Evolutionary conservation across 2,888 invertebrate species (phyloP), one percentile per base, ranked within the genome.

Genomic region (Pinctada fucata): DNA sequence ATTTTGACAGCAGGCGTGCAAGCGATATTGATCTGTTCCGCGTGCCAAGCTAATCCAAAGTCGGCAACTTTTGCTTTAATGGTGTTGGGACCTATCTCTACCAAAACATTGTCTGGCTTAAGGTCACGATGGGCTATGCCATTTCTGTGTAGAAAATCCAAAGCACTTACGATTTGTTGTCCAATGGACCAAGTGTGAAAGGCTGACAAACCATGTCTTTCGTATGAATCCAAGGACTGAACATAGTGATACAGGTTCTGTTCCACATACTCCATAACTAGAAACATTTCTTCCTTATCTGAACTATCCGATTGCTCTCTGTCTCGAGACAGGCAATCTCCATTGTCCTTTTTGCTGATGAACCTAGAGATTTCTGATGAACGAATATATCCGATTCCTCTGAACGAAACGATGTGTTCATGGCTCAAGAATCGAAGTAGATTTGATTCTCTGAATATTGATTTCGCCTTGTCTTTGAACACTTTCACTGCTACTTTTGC

Each of bases 101-200:
- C 72, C 3, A 80, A 63, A 5, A 80, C 76, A 58, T 80, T 80
- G 68, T 80, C 80, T 4, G 80, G 80, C 67, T 80, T 80, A n/a
- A 80, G 49, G 66, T 80, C 80, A 68, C 78, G 69, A 64, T 80
- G 80, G 16, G 68, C 78, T 5, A 80, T 74, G 13, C 63, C 48
- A 5, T 74, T 67, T 31, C 75, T 65, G 66, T 80, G 80, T 0
- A 80, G 71, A 51, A 78, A 80, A 10, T 69, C 63, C 50, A 80
- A 10, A 13, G 80, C 80, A 67, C 72, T 74, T 71, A 71, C 67
- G n/a, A 80, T 75, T 68, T 80, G 78, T 47, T 63, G 52, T n/a
- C 75, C 77, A 51, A 80, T 75, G 3, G 67, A 65, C 80, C 80
- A 80, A 3, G 72, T 58, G 10, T 75, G 72, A 31, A 47, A 47